Evolutionary conservation across 1,140 invertebrate species (phyloP), one percentile per base, ranked within the genome.

Genomic region (Stegodyphus dumicola): DNA sequence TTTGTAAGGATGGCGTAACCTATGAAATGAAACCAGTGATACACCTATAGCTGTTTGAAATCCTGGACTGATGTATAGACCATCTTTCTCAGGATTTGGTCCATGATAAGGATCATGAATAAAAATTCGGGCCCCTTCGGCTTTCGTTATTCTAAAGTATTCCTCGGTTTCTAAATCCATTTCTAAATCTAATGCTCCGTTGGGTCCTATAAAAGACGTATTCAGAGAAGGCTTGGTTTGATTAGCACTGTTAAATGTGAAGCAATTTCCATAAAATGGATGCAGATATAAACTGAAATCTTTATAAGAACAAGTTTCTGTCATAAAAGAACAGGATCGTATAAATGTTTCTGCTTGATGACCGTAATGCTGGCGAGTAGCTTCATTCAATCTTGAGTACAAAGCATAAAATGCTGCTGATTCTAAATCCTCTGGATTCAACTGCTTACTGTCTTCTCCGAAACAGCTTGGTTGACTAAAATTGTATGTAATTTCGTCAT

Each of bases 51-150:
- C 89, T 6, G 90, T 90, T 33, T 89, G 87, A 10, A 84, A 86
- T 7, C 90, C 91, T 0, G 91, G 90, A 1, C 89, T 77, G 7
- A 91, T 86, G 17, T 89, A 90, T 48, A 91, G 87, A 0, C 91
- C 91, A 60, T 90, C 88, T 51, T 91, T 90, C 83, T 91, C 90
- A 0, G 91, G 90, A 67, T 90, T 90, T 0, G 91, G 91, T 69
- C 89, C 88, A 3, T 88, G 85, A 15, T 89, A 88, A 18, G 89
- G 87, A n/a, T 88, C 88, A 85, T 92, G 91, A 18, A 91, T 88
- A 7, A 90, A 69, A 9, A 92, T 88, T 60, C 90, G 84, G 3
- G 90, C 88, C 7, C 91, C 91, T 84, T 90, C 49, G 83, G 88
- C 10, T 89, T 89, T 13, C 90, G 87, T 52, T 88, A 87, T 0